phyloP scores from a whole-genome alignment of 2,888 invertebrate genomes.

The Drosophila atroscutellata region DNA sequence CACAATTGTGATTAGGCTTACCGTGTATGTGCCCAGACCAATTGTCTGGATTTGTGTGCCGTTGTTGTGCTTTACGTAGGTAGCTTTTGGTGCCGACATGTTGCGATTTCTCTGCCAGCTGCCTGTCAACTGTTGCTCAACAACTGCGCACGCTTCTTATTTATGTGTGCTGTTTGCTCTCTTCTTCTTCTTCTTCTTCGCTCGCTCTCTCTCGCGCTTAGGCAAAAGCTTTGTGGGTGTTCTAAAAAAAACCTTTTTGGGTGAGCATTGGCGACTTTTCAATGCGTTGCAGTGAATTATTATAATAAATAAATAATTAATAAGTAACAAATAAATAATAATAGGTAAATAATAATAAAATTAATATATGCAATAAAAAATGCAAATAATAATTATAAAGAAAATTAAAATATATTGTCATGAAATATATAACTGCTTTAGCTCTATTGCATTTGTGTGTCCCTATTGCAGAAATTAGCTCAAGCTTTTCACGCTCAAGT shows the following conservation, averaged over 20 bases:
- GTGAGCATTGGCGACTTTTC: background rate
- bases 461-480: background rate
- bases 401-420: background rate
- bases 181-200: too few relatives aligned
- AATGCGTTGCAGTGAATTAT: constrained; percentile 4
- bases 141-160: constrained; percentile 1
- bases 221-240: constrained; percentile 24
- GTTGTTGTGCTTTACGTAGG: constrained; percentile 79
- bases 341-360: background rate
- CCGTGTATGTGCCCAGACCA: constrained; percentile 83
- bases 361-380: background rate
- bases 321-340: background rate
- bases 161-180: constrained; percentile 32
- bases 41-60: constrained; percentile 82
- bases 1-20: constrained; percentile 48
- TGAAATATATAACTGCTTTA: background rate
- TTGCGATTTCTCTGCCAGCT: constrained; percentile 32
- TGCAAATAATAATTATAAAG: background rate
- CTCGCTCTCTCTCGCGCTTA: background rate
- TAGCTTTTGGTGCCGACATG: constrained; percentile 60
- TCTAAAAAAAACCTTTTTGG: constrained; percentile 19
- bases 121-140: constrained; percentile 53
- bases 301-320: background rate
- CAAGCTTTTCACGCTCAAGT: constrained; percentile 8
- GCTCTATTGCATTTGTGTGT: background rate